Conservation (phyloP, 2,888 invertebrate genomes). For the Oligia latruncula region DNA sequence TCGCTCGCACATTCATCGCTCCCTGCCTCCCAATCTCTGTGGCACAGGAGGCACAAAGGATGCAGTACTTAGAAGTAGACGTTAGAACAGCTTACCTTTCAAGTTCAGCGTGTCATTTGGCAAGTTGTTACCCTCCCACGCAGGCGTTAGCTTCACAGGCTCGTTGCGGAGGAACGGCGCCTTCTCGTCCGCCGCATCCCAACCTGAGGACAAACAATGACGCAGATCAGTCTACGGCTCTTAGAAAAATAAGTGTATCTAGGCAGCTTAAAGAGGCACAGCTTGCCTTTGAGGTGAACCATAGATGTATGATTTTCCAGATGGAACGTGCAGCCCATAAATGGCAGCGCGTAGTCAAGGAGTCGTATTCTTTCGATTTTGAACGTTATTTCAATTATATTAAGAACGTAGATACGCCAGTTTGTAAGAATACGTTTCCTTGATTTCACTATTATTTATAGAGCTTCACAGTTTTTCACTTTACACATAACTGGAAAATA, state of each 20-base stretch:
- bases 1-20: not conserved
- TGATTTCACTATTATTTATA: too few relatives aligned
- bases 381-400: not conserved
- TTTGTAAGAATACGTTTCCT: too few relatives aligned
- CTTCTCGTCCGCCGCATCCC: constrained; percentile 89
- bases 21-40: not conserved
- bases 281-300: not conserved
- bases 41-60: not conserved
- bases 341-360: not conserved
- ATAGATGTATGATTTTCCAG: not conserved
- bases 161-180: constrained; percentile 91
- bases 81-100: constrained; percentile 87
- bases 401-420: not conserved
- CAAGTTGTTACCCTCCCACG: constrained; percentile 96
- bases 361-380: not conserved
- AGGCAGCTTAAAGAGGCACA: not conserved
- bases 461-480: too few relatives aligned
- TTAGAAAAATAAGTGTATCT: not conserved
- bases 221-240: not conserved
- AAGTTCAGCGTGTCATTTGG: constrained; percentile 96
- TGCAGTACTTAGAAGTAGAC: not conserved
- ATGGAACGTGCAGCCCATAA: not conserved
- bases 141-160: constrained; percentile 95
- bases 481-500: not conserved
- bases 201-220: constrained; percentile 74